phyloP scores from a whole-genome alignment of 23 tunicate genomes.

The Styela plicata region DNA sequence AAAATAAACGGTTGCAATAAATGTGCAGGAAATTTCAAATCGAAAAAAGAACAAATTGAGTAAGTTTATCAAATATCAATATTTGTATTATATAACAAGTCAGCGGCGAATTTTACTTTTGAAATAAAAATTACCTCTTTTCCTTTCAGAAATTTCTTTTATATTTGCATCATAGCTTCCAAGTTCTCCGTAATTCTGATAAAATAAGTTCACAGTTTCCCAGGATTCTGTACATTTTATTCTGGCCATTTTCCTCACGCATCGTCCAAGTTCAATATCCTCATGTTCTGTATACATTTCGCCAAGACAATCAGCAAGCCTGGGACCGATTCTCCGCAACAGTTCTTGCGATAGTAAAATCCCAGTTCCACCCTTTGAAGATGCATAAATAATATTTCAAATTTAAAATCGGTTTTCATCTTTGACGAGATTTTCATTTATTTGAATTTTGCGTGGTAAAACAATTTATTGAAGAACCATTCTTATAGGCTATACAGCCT shows the following conservation, averaged over 20 bases:
- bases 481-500: no score
- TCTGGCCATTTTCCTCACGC: conserved; percentile 39
- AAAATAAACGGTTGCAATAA: no score
- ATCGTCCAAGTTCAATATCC: conserved; percentile 90
- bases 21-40: no score
- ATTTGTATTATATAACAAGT: no score
- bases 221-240: conserved; percentile 48
- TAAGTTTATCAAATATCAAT: no score
- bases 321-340: conserved; percentile 49
- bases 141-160: conserved; percentile 1
- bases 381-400: no score
- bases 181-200: conserved; percentile 42
- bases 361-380: conserved; percentile 75
- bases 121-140: conserved; percentile 14
- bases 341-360: conserved; percentile 47
- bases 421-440: no score
- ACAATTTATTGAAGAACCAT: no score
- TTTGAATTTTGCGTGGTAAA: no score
- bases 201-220: conserved; percentile 36
- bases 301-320: conserved; percentile 39
- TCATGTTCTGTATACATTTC: conserved; percentile 76
- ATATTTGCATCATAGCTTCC: conserved; percentile 20
- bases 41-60: no score
- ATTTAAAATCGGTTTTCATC: no score
- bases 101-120: no score